Evolutionary conservation across 2,113 vertebrate genomes (phyloP).

Genomic region (Rhynchopsitta pachyrhyncha): DNA sequence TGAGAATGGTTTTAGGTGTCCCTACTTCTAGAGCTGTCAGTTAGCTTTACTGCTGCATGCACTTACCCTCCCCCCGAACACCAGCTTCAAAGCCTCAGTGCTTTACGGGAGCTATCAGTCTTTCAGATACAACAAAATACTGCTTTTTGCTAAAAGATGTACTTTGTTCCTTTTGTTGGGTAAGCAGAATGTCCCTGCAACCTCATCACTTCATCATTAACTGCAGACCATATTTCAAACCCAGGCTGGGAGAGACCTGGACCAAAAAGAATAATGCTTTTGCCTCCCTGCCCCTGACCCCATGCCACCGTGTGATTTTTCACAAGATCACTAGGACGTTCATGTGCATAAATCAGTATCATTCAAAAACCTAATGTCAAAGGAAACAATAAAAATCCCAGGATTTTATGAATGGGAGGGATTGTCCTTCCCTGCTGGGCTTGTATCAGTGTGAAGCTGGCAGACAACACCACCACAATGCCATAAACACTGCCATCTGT

Average conservation of each 20-base stretch:
- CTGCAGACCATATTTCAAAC: background rate
- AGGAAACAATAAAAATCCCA: background rate
- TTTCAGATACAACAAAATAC: conserved; percentile 4
- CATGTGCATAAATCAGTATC: background rate
- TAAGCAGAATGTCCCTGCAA: background rate
- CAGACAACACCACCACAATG: background rate
- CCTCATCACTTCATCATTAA: conserved; percentile 31
- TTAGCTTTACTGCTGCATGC: background rate
- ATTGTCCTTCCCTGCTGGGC: background rate
- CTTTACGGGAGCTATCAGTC: rapidly evolving
- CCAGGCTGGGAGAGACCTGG: background rate
- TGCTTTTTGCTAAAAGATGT: conserved; percentile 6
- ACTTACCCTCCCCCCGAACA: background rate
- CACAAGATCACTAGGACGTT: background rate
- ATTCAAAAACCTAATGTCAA: background rate
- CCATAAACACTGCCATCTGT: conserved; percentile 36
- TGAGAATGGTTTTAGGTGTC: background rate
- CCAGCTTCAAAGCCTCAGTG: background rate
- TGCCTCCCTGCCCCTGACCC: background rate
- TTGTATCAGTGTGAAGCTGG: background rate
- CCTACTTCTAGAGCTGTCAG: background rate
- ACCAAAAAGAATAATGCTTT: conserved; percentile 20
- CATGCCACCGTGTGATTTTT: background rate
- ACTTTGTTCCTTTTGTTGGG: conserved; percentile 29
- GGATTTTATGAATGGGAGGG: conserved; percentile 50